Conservation (phyloP, 2,888 invertebrate genomes). For the Steinernema hermaphroditum region DNA sequence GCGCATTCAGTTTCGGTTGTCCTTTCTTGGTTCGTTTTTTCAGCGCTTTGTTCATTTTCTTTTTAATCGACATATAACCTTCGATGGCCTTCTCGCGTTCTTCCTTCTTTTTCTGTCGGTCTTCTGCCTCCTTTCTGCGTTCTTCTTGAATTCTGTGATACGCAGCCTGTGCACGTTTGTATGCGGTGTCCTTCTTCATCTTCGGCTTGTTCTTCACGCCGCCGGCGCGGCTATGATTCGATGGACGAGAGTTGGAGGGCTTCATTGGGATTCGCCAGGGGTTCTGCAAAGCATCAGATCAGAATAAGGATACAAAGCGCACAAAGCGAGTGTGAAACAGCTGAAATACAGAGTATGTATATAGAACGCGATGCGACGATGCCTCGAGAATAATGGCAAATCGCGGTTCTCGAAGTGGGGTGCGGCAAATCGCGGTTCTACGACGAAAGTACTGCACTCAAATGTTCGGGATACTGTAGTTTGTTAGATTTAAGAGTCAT, state of each 20-base stretch:
- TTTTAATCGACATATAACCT: conserved; percentile 43
- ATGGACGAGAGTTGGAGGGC: neutral
- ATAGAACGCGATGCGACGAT: too few species aligned
- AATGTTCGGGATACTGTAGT: too few species aligned
- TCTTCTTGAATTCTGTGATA: conserved; percentile 43
- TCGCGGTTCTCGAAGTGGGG: too few species aligned
- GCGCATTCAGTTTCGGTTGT: conserved; percentile 58
- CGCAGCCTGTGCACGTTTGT: conserved; percentile 44
- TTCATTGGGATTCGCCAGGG: neutral
- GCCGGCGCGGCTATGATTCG: neutral
- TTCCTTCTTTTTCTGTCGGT: conserved; percentile 39
- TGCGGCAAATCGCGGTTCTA: too few species aligned
- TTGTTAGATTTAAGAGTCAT: too few species aligned
- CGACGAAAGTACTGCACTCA: too few species aligned
- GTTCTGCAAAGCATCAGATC: too few species aligned
- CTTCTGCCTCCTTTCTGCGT: conserved; percentile 30
- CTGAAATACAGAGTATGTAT: too few species aligned
- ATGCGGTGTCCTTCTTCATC: conserved; percentile 33
- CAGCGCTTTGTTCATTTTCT: conserved; percentile 57
- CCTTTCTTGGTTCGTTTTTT: conserved; percentile 54
- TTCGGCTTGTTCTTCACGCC: conserved; percentile 7
- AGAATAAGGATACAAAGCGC: too few species aligned
- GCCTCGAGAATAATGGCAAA: too few species aligned
- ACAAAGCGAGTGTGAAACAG: too few species aligned
- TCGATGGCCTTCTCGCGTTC: conserved; percentile 42